These are phyloP conservation scores for Nipponacmea schrenckii DNA, from an alignment of 2,888 invertebrate species.

Conservation along the genomic window DNA sequence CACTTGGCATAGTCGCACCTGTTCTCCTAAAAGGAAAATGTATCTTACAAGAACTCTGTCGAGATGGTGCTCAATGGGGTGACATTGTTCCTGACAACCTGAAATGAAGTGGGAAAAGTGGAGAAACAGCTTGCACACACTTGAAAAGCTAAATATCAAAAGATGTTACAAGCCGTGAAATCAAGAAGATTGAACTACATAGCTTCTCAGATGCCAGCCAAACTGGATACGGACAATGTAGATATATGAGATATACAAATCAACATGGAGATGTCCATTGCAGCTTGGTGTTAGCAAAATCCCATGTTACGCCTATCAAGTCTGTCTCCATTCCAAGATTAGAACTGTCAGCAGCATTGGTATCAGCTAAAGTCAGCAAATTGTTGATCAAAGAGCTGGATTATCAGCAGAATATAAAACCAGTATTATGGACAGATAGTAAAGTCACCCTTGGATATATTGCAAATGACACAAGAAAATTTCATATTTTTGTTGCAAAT, in stretches of 20 bases:
- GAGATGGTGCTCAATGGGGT: slow-evolving; percentile 8
- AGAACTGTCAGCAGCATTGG: neutral
- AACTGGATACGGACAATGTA: neutral
- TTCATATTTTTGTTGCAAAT: neutral
- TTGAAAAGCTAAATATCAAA: slow-evolving; percentile 1
- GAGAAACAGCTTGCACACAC: neutral
- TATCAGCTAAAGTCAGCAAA: neutral
- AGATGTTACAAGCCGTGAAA: neutral
- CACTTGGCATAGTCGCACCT: slow-evolving; percentile 14
- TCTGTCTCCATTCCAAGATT: neutral
- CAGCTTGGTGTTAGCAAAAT: neutral
- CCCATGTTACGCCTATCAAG: neutral
- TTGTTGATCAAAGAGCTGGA: neutral
- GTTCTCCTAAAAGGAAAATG: slow-evolving; percentile 10
- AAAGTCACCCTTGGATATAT: neutral
- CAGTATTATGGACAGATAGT: neutral
- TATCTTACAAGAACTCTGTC: slow-evolving; percentile 5
- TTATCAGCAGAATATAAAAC: neutral
- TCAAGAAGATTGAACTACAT: slow-evolving; percentile 2
- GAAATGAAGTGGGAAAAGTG: slow-evolving; percentile 8
- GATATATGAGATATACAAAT: slow-evolving; percentile 2
- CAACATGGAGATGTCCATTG: neutral
- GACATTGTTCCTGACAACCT: neutral
- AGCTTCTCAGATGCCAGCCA: slow-evolving; percentile 4
- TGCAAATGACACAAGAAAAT: neutral